Base-by-base conservation (phyloP, 1,140 invertebrate genomes). In the Cepaea nemoralis region DNA sequence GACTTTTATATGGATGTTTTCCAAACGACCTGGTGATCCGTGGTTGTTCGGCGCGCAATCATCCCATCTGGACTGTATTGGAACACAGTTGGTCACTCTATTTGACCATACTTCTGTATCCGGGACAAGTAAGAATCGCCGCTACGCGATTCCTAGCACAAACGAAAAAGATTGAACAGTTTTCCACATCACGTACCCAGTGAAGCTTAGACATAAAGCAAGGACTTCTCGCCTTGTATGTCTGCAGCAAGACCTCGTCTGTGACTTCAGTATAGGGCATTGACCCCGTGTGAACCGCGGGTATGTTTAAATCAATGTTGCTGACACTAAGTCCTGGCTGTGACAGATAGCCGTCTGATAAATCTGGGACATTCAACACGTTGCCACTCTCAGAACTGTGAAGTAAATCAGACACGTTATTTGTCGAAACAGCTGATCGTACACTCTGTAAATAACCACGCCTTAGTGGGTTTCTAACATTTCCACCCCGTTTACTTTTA, bases 21-120 rank as follows among this genome's bases (percentile, higher is more conserved):
- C 27, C 19, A 27, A 31, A 31, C n/a, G n/a, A 3, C 33, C 1
- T 19, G 2, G 1, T 2, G 59, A 63, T 31, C 10, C 59, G n/a
- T 31, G 59, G 3, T 31, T 27, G n/a, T 63, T 2, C 2, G 59
- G 16, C 31, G 33, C 5, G 45, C 78, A 80, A 35, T 80, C 78
- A 42, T 80, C 78, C 78, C 78, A 80, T 39, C 78, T 70, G 10
- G 78, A 80, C 14, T 33, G n/a, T 16, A 33, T 10, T 35, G 78
- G 78, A 19, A 80, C 78, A 73, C 78, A 80, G 48, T 80, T 80
- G 22, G 78, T 80, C 40, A 73, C 78, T 40, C 78, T 48, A 37
- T 80, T 80, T 27, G 78, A 80, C 78, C 78, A 80, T 12, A 71
- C 66, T 31, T 71, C 40, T 12, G 24, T 55, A 48, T 35, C 6